Evolutionary conservation across 2,113 vertebrate species (phyloP).

Genomic region (Ceyx cyanopectus): DNA sequence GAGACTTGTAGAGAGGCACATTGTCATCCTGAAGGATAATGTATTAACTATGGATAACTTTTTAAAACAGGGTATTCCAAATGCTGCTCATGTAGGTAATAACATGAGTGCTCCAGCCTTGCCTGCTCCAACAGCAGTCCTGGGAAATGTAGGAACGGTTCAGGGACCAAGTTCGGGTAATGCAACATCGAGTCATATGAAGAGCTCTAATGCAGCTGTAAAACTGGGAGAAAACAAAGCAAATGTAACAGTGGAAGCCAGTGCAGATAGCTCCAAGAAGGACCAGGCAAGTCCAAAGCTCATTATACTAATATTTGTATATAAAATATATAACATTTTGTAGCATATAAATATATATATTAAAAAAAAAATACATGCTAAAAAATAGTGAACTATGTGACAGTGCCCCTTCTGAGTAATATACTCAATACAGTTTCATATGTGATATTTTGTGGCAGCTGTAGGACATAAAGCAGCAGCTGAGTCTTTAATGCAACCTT

Average conservation of each 20-base stretch:
- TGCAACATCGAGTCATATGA: conserved; percentile 81
- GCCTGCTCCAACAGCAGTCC: conserved; percentile 81
- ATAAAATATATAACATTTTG: too few species aligned
- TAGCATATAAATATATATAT: too few species aligned
- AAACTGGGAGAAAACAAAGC: conserved; percentile 80
- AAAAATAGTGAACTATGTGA: neutral
- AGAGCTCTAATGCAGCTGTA: conserved; percentile 78
- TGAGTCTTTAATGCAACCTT: neutral
- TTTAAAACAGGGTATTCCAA: conserved; percentile 81
- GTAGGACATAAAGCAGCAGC: neutral
- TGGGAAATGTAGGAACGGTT: conserved; percentile 67
- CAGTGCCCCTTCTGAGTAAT: neutral
- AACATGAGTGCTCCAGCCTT: conserved; percentile 78
- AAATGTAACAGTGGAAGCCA: conserved; percentile 84
- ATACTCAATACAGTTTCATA: neutral
- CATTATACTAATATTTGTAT: neutral
- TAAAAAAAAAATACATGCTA: neutral
- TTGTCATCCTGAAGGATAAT: neutral
- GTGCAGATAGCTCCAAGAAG: conserved; percentile 94
- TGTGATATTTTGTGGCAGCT: neutral
- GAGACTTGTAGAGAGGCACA: neutral
- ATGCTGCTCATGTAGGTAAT: conserved; percentile 78
- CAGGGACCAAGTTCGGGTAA: conserved; percentile 80
- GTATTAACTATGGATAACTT: conserved; percentile 61
- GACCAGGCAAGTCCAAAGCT: conserved; percentile 88